These are phyloP conservation scores for Tapirus terrestris DNA, from an alignment of 2,113 vertebrate genomes.

Conservation along the genomic window DNA sequence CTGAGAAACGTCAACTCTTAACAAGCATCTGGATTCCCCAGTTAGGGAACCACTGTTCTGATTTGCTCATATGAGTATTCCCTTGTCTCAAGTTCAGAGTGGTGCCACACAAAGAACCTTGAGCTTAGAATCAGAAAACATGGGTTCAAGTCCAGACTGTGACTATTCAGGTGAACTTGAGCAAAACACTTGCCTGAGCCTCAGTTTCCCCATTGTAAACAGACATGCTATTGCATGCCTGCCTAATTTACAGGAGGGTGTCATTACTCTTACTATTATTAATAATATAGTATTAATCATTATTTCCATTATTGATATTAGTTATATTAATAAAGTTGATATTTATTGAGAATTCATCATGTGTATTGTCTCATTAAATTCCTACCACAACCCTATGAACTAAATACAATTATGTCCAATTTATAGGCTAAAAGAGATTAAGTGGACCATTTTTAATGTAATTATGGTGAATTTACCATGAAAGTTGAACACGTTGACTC, in stretches of 20 bases:
- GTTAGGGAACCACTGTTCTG: not conserved
- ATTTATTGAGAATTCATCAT: not conserved
- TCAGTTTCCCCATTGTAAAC: not conserved
- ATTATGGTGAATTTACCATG: not conserved
- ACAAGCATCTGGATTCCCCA: not conserved
- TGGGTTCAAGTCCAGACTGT: fast-evolving
- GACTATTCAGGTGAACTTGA: fast-evolving
- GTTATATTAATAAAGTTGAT: not conserved
- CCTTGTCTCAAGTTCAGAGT: not conserved
- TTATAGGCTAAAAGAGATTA: not conserved
- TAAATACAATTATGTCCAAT: not conserved
- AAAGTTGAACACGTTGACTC: no score
- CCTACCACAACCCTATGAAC: not conserved
- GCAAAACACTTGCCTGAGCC: not conserved
- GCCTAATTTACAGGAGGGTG: not conserved
- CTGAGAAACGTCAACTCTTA: not conserved
- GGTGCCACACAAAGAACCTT: fast-evolving
- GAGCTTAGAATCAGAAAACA: not conserved
- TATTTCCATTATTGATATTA: not conserved
- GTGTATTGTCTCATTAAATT: not conserved
- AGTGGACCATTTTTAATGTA: not conserved
- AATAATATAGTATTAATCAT: no score
- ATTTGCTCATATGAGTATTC: not conserved
- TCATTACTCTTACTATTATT: not conserved
- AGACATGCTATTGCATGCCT: not conserved